phyloP scores from a whole-genome alignment of 1,140 invertebrate species.

The Delia radicum region DNA sequence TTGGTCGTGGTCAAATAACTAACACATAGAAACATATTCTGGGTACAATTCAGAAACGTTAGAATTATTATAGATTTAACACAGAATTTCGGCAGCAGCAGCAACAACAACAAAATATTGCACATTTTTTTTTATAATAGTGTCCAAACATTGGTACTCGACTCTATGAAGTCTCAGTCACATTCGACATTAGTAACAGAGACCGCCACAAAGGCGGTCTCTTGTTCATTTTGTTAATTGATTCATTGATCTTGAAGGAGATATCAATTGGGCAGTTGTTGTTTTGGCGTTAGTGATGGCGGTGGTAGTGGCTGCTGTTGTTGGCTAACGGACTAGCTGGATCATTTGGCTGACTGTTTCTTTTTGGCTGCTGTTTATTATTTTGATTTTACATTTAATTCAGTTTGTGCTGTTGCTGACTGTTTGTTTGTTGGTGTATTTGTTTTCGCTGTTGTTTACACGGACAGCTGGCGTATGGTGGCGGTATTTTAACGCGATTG shows the following conservation, averaged over 20 bases:
- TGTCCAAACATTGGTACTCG: neutral
- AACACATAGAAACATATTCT: neutral
- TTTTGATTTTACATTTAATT: neutral
- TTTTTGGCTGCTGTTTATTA: neutral
- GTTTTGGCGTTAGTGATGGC: neutral
- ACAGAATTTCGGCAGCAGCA: neutral
- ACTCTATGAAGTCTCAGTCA: neutral
- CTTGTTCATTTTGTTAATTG: slow-evolving; percentile 24
- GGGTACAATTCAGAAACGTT: neutral
- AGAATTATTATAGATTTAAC: neutral
- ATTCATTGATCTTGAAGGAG: slow-evolving; percentile 27
- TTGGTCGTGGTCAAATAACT: slow-evolving; percentile 1
- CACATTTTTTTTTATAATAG: neutral
- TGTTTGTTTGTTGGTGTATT: neutral
- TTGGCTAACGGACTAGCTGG: neutral
- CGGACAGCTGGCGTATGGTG: slow-evolving; percentile 24
- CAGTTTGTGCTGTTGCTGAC: neutral
- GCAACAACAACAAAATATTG: slow-evolving; percentile 11
- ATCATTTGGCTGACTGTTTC: neutral
- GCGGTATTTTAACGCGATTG: neutral
- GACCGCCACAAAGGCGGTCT: slow-evolving; percentile 10
- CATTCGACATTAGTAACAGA: neutral
- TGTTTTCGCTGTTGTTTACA: slow-evolving; percentile 25
- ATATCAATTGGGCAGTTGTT: slow-evolving; percentile 21
- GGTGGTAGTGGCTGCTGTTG: neutral